These are phyloP conservation scores for Falcaria lacertinaria DNA, from an alignment of 2,888 invertebrate genomes.

Conservation along the genomic window DNA sequence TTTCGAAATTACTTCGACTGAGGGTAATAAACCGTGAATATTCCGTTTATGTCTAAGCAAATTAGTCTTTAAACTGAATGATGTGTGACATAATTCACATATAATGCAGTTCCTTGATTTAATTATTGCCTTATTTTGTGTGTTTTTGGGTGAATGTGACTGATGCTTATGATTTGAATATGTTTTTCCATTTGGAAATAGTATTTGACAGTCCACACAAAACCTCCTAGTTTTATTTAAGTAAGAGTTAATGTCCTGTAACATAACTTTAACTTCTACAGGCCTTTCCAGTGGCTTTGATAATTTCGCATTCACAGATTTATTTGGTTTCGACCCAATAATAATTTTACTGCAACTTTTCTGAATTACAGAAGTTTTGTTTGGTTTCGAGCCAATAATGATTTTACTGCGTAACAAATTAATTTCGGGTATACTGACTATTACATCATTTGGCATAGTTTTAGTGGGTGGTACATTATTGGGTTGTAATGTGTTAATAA, in stretches of 20 bases:
- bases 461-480: too few relatives aligned
- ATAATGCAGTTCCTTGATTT: slow-evolving; percentile 7
- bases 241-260: slow-evolving; percentile 38
- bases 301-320: too few relatives aligned
- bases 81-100: slow-evolving; percentile 29
- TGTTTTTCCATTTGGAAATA: slow-evolving; percentile 36
- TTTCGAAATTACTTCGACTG: not conserved
- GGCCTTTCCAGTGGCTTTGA: slow-evolving; percentile 12
- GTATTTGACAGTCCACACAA: slow-evolving; percentile 47
- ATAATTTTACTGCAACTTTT: slow-evolving; percentile 33
- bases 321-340: slow-evolving; percentile 41
- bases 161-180: slow-evolving; percentile 25
- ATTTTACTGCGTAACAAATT: slow-evolving; percentile 34
- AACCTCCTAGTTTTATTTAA: slow-evolving; percentile 41
- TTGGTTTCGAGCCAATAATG: slow-evolving; percentile 46
- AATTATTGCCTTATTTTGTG: slow-evolving; percentile 3
- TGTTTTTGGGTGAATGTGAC: slow-evolving; percentile 12
- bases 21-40: slow-evolving; percentile 13
- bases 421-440: not conserved
- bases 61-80: slow-evolving; percentile 16
- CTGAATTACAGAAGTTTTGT: slow-evolving; percentile 5
- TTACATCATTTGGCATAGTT: not conserved
- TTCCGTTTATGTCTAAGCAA: slow-evolving; percentile 30
- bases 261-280: slow-evolving; percentile 24
- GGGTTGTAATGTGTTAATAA: too few relatives aligned